Evolutionary conservation across 2,888 invertebrate species (phyloP), one percentile per base, ranked within the genome.

Genomic region (Lissocephala sabroskyi): DNA sequence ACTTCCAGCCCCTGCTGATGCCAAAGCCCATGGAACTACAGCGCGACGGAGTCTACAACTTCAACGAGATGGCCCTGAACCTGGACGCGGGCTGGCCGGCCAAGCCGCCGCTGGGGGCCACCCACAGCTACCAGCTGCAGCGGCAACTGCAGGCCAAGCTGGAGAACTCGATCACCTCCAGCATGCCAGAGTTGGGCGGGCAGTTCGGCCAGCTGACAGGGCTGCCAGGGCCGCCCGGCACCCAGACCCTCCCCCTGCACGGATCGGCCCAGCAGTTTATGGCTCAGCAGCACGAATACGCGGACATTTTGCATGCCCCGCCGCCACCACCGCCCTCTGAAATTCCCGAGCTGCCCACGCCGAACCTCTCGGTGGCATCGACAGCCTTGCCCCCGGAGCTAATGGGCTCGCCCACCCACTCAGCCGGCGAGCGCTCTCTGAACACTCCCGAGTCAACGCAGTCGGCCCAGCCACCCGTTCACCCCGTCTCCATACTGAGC

Each of bases 81-180:
- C 78, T 88, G 58, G 89, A 88, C 60, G 86, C 86, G 33, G 86
- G 86, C 37, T 88, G 88, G 87, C 85, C 86, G 26, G 83, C 86
- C 9, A 84, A 84, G 73, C 79, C 80, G 17, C 56, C 68, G 36
- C 52, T 68, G 48, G 62, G 73, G 36, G 74, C 73, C 56, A 74
- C 80, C 19, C 77, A 82, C 50, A 79, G 78, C 56, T 82, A 71
- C 49, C 83, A 74, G 49, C 49, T 79, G 28, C 82, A 79, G 46
- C 71, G 79, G 0, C 80, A 80, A 54, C 52, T 83, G 41, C 81
- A 81, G 26, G 79, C 70, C 42, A 80, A 82, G 55, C 76, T 82
- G 51, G 85, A 86, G 49, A 79, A 80, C 40, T 62, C 82, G 6
- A 56, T 59, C 45, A 62, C 63, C 49, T 52, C 54, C 63, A 52